phyloP scores from a whole-genome alignment of 2,113 vertebrate species.

The Ophthalmotilapia sp. region DNA sequence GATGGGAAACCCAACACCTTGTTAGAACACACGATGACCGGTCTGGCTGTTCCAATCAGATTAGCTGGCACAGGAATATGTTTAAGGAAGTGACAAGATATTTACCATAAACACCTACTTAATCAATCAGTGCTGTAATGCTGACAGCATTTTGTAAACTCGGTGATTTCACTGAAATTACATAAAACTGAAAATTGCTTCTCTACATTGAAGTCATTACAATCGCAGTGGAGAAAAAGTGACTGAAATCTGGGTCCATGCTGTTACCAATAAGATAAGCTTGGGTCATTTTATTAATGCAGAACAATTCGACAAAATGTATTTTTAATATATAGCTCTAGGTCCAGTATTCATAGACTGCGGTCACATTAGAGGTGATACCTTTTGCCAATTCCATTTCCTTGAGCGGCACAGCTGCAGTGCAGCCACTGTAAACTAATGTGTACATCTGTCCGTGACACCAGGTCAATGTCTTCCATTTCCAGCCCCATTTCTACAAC shows the following conservation, averaged over 20 bases:
- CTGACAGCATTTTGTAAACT: not conserved
- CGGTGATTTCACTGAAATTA: not conserved
- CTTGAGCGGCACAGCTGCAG: slow-evolving; percentile 19
- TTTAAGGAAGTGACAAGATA: slow-evolving; percentile 50
- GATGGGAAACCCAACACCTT: slow-evolving; percentile 66
- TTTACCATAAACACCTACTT: slow-evolving; percentile 62
- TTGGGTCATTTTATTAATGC: not conserved
- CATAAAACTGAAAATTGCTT: not conserved
- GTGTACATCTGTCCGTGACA: slow-evolving; percentile 29
- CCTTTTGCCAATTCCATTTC: slow-evolving; percentile 43
- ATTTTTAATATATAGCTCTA: not conserved
- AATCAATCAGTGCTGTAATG: slow-evolving; percentile 15
- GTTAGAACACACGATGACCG: slow-evolving; percentile 56
- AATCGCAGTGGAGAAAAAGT: not conserved
- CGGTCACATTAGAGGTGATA: slow-evolving; percentile 15
- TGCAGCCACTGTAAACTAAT: slow-evolving; percentile 55
- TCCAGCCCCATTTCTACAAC: slow-evolving; percentile 44
- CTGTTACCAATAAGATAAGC: not conserved
- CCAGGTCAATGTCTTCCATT: slow-evolving; percentile 52
- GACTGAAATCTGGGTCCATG: not conserved
- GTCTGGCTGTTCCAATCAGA: slow-evolving; percentile 62
- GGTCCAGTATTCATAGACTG: not conserved
- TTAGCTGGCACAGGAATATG: slow-evolving; percentile 38
- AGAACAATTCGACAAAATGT: not conserved
- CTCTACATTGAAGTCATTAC: not conserved